Conservation (phyloP, 2,888 invertebrate genomes). For the Standfussiana lucernea region DNA sequence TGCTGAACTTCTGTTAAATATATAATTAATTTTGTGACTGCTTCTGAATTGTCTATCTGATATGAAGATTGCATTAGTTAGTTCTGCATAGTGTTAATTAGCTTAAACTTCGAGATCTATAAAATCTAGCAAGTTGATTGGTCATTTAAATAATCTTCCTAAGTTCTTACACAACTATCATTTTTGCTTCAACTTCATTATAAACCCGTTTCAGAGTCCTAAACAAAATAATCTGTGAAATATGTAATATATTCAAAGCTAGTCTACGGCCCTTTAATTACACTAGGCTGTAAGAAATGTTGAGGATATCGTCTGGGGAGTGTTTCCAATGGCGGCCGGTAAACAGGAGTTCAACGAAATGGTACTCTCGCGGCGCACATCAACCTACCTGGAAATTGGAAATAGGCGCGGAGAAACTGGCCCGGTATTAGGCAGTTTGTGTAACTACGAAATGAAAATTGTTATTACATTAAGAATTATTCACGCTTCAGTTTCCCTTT, state of each 20-base stretch:
- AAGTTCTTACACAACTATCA: background rate
- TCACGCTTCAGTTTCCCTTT: background rate
- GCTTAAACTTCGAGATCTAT: background rate
- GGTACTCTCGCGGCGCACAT: conserved; percentile 32
- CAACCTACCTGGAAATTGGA: conserved; percentile 22
- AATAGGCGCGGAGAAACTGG: conserved; percentile 22
- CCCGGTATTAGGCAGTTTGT: conserved; percentile 4
- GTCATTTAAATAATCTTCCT: background rate
- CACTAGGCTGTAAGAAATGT: conserved; percentile 45
- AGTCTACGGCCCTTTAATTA: conserved; percentile 50
- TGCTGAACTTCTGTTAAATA: conserved; percentile 59
- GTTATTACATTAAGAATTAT: background rate
- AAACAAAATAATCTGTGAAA: conserved; percentile 13
- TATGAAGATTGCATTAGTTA: conserved; percentile 40
- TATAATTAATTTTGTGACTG: conserved; percentile 61
- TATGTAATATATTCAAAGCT: conserved; percentile 33
- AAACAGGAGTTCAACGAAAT: conserved; percentile 37
- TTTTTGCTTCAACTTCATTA: background rate
- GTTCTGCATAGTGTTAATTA: conserved; percentile 12
- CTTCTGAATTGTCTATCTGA: conserved; percentile 35
- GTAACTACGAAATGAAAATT: conserved; percentile 1
- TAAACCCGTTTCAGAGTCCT: background rate
- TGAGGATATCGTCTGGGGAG: conserved; percentile 47
- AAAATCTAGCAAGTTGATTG: background rate
- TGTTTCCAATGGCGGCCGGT: conserved; percentile 33